phyloP scores from a whole-genome alignment of 2,888 invertebrate species.

The Drosophila neotestacea region DNA sequence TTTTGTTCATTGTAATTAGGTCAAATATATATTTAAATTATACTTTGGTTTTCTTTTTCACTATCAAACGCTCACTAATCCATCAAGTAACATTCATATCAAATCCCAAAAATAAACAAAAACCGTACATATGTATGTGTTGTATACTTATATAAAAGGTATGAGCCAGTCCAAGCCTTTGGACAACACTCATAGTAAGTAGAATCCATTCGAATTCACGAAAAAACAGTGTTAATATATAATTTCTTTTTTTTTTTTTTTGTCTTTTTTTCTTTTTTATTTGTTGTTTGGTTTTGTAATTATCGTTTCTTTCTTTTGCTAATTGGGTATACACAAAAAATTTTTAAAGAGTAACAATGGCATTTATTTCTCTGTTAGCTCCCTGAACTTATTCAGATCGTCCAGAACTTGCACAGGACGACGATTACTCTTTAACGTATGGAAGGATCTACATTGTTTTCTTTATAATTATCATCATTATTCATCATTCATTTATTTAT shows the following conservation, averaged over 20 bases:
- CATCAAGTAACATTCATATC: constrained; percentile 73
- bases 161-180: constrained; percentile 36
- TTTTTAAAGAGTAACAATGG: constrained; percentile 54
- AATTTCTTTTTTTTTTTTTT: constrained; percentile 26
- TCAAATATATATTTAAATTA: constrained; percentile 49
- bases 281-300: constrained; percentile 3
- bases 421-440: constrained; percentile 41
- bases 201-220: constrained; percentile 26
- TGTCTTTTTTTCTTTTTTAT: not conserved
- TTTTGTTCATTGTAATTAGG: constrained; percentile 35
- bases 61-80: constrained; percentile 65
- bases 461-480: constrained; percentile 2
- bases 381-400: constrained; percentile 18
- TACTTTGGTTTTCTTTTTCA: constrained; percentile 38
- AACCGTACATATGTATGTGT: constrained; percentile 41
- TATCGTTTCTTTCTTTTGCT: constrained; percentile 27
- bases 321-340: constrained; percentile 54
- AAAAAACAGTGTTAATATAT: constrained; percentile 54
- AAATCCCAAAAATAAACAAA: constrained; percentile 65
- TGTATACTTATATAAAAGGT: constrained; percentile 62
- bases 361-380: constrained; percentile 39
- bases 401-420: constrained; percentile 33
- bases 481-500: constrained; percentile 4
- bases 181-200: constrained; percentile 32
- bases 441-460: constrained; percentile 53